A percentile compares a stretch with the other conserved stretches of the same genome.
These are phyloP conservation scores for Eupithecia inturbata DNA, from an alignment of 2,888 invertebrate species.

Conservation along the genomic window DNA sequence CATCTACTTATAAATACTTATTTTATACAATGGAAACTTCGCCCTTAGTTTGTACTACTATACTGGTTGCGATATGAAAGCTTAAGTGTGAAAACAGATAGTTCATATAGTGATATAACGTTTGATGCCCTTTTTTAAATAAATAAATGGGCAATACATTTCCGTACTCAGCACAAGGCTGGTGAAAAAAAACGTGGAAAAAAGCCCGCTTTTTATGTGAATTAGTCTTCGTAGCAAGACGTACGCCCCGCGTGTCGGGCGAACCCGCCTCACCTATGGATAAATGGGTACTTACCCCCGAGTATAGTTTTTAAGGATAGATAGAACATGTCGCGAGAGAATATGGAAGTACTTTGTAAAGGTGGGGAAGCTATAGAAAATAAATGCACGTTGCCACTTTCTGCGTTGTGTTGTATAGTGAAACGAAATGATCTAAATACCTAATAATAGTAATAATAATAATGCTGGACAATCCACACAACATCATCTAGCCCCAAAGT, in stretches of 20 bases:
- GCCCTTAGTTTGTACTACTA: background rate
- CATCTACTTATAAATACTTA: background rate
- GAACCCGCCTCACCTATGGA: slow-evolving; percentile 31
- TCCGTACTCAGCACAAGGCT: background rate
- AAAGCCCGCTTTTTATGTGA: slow-evolving; percentile 17
- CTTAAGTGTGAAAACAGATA: background rate
- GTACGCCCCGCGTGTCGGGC: slow-evolving; percentile 30
- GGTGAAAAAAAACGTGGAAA: background rate
- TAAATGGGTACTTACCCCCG: slow-evolving; percentile 34
- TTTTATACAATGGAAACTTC: background rate
- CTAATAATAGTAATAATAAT: too few species aligned
- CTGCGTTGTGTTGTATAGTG: background rate
- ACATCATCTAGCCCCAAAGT: too few species aligned
- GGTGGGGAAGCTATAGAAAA: background rate
- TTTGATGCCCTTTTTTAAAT: background rate
- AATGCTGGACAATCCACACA: too few species aligned
- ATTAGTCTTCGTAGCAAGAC: slow-evolving; percentile 26
- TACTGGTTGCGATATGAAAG: background rate
- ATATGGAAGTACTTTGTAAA: slow-evolving; percentile 24
- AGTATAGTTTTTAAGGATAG: slow-evolving; percentile 31
- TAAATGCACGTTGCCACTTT: background rate
- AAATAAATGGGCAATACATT: background rate
- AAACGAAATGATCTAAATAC: background rate
- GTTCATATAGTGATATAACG: too few species aligned
- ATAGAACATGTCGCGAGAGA: slow-evolving; percentile 24